A percentile compares a stretch with the other conserved stretches of the same genome.
These are phyloP conservation scores for Prenolepis imparis DNA, from an alignment of 2,888 invertebrate species.

Conservation along the genomic window DNA sequence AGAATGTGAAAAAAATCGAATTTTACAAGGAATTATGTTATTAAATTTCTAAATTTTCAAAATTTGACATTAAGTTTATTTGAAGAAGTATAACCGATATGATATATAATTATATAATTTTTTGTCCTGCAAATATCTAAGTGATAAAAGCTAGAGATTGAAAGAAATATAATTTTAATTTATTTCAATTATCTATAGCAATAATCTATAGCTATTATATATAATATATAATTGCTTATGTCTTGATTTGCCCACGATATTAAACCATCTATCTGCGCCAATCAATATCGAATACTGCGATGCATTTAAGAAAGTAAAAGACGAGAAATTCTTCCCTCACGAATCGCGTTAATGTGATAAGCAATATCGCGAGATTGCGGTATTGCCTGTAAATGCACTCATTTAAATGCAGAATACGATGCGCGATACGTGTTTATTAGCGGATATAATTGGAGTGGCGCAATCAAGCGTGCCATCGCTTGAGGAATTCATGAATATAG, in stretches of 20 bases:
- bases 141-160: neutral
- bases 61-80: neutral
- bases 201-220: no score
- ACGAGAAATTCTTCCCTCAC: neutral
- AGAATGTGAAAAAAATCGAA: neutral
- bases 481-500: conserved; percentile 22
- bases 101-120: neutral
- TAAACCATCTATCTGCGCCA: neutral
- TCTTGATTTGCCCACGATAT: neutral
- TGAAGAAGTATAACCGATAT: neutral
- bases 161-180: neutral
- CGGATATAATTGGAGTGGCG: conserved; percentile 28
- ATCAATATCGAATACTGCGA: neutral
- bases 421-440: conserved; percentile 14
- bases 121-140: neutral
- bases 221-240: neutral
- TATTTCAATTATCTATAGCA: neutral
- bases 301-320: neutral
- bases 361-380: neutral
- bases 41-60: neutral
- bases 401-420: conserved; percentile 17
- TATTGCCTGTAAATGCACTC: conserved; percentile 6
- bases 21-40: neutral
- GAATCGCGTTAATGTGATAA: neutral
- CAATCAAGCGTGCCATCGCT: conserved; percentile 12